Percentiles rank a stretch among this genome's conserved stretches.
Conservation (phyloP, 2,113 vertebrate genomes). For the Channa argus region DNA sequence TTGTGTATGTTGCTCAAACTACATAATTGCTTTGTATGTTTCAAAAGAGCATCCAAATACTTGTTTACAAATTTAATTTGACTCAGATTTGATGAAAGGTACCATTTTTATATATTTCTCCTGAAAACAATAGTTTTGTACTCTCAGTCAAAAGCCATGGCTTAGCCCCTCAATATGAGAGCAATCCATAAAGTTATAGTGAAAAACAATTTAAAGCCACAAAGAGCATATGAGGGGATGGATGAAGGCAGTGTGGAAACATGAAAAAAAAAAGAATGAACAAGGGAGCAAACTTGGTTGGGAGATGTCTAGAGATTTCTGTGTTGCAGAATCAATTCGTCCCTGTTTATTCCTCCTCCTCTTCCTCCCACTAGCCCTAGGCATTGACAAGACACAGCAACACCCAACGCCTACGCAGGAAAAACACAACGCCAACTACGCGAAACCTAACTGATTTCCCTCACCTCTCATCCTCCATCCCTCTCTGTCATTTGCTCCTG, state of each 20-base stretch:
- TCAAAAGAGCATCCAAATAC: neutral
- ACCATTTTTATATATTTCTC: neutral
- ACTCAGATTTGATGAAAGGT: conserved; percentile 7
- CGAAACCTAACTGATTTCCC: conserved; percentile 53
- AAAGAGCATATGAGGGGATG: neutral
- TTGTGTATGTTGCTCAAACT: neutral
- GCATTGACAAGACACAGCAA: conserved; percentile 43
- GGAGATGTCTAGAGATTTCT: conserved; percentile 57
- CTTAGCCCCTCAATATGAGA: conserved; percentile 34
- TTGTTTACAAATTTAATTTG: conserved; percentile 28
- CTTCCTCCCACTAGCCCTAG: conserved; percentile 31
- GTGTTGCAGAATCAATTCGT: conserved; percentile 64
- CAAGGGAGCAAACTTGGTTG: conserved; percentile 15
- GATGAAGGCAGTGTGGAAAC: conserved; percentile 21
- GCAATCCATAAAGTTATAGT: conserved; percentile 37
- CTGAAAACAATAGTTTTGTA: conserved; percentile 17
- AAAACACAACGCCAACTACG: conserved; percentile 33
- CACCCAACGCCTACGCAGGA: conserved; percentile 54
- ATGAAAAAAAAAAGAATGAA: neutral
- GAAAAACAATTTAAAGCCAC: conserved; percentile 48
- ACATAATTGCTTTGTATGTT: neutral
- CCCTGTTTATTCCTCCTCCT: conserved; percentile 45
- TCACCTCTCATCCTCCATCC: conserved; percentile 20
- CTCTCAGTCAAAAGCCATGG: conserved; percentile 18
- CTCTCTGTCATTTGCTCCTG: conserved; percentile 10